A percentile compares a stretch with the other conserved stretches of the same genome.
phyloP scores from a whole-genome alignment of 2,888 invertebrate species.

The Ectemnius lituratus region DNA sequence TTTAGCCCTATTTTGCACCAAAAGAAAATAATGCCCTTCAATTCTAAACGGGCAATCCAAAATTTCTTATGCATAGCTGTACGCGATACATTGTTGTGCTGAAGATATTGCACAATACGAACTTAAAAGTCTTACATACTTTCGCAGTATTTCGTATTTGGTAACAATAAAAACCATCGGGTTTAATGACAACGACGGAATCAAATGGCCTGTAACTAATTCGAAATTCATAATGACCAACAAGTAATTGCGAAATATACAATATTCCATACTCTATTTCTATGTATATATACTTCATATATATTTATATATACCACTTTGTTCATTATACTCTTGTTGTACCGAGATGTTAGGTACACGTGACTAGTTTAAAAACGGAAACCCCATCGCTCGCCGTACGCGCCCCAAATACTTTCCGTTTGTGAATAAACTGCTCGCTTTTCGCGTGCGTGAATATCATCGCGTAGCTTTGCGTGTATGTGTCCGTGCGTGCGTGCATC shows the following conservation, averaged over 20 bases:
- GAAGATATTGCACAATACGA: slow-evolving; percentile 10
- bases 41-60: slow-evolving; percentile 25
- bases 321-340: slow-evolving; percentile 47
- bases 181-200: slow-evolving; percentile 21
- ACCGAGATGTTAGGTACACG: slow-evolving; percentile 56
- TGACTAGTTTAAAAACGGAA: slow-evolving; percentile 70
- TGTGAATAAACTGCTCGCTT: slow-evolving; percentile 11
- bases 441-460: background rate
- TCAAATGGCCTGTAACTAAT: slow-evolving; percentile 62
- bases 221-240: slow-evolving; percentile 61
- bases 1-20: slow-evolving; percentile 20
- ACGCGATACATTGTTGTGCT: slow-evolving; percentile 20
- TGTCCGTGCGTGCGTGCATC: slow-evolving; percentile 19
- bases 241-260: slow-evolving; percentile 66
- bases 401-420: slow-evolving; percentile 14
- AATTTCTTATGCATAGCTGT: slow-evolving; percentile 46
- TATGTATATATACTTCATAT: slow-evolving; percentile 46
- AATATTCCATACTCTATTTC: slow-evolving; percentile 54
- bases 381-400: slow-evolving; percentile 56
- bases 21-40: slow-evolving; percentile 9
- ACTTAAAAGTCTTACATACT: slow-evolving; percentile 18
- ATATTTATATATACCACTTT: slow-evolving; percentile 48
- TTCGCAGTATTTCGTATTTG: background rate
- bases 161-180: background rate
- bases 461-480: slow-evolving; percentile 14